Conservation (phyloP, 2,797 vertebrate genomes). For the Stomatorhinus walkeri region DNA sequence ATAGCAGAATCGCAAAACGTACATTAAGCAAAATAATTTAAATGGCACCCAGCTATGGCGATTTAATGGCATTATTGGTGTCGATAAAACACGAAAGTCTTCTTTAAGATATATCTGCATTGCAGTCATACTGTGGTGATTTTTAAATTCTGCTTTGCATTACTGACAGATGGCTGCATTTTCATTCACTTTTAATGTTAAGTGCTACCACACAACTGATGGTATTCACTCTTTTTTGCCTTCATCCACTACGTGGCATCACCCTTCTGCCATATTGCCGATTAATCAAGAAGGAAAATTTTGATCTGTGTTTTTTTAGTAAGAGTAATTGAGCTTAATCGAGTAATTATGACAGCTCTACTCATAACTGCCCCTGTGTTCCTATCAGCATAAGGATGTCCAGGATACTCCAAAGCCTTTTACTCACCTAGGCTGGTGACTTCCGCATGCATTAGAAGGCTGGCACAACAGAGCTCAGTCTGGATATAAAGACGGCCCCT, state of each 20-base stretch:
- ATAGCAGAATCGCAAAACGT: too few relatives aligned
- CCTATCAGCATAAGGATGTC: conserved; percentile 21
- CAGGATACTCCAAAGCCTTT: conserved; percentile 30
- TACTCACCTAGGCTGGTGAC: conserved; percentile 51
- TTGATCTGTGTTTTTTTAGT: neutral
- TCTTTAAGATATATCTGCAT: too few relatives aligned
- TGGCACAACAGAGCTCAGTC: conserved; percentile 78
- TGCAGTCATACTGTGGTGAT: too few relatives aligned
- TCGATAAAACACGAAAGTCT: too few relatives aligned
- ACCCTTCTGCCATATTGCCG: neutral
- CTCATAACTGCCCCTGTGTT: neutral
- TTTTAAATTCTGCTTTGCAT: too few relatives aligned
- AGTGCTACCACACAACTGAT: neutral
- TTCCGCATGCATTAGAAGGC: conserved; percentile 71
- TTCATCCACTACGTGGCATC: neutral
- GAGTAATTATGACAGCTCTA: neutral
- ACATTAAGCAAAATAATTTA: too few relatives aligned
- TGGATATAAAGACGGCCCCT: conserved; percentile 77
- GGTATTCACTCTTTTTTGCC: neutral
- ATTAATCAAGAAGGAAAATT: neutral
- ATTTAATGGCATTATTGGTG: too few relatives aligned
- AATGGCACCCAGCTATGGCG: too few relatives aligned
- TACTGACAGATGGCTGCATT: too few relatives aligned
- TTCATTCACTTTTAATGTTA: too few relatives aligned
- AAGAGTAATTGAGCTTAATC: neutral